A percentile compares a stretch with the other conserved stretches of the same genome.
phyloP scores from a whole-genome alignment of 2,113 vertebrate genomes.

The Tricholaema leucomelas region DNA sequence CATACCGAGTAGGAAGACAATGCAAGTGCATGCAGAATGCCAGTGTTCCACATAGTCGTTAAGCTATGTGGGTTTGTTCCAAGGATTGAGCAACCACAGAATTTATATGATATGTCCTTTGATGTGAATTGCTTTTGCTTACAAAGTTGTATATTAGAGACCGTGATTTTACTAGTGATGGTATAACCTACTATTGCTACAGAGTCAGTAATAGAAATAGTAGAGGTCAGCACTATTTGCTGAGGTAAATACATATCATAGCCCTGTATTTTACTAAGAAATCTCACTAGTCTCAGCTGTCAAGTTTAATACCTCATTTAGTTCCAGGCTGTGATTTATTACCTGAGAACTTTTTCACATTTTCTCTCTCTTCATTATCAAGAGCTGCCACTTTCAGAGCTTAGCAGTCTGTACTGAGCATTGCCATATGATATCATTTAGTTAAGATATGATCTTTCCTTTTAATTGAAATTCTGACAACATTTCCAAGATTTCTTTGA shows the following conservation, averaged over 20 bases:
- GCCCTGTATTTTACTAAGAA: not conserved
- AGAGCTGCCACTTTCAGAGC: not conserved
- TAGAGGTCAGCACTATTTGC: not conserved
- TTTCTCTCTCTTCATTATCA: not conserved
- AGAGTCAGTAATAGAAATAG: not conserved
- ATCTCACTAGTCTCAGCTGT: not conserved
- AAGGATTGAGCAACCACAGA: not conserved
- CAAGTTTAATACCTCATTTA: not conserved
- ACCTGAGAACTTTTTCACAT: not conserved
- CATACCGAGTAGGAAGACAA: not conserved
- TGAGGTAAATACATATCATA: not conserved
- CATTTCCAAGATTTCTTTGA: not conserved
- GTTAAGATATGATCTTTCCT: not conserved
- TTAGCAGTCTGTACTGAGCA: not conserved
- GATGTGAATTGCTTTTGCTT: not conserved
- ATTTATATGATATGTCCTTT: not conserved
- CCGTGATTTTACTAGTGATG: not conserved
- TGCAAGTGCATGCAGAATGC: rapidly evolving
- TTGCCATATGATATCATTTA: not conserved
- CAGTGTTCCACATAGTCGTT: not conserved
- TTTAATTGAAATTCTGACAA: not conserved
- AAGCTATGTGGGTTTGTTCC: rapidly evolving
- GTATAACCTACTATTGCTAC: not conserved
- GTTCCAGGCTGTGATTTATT: not conserved
- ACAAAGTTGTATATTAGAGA: not conserved